A percentile compares a stretch with the other conserved stretches of the same genome.
Conservation (phyloP, 2,888 invertebrate genomes). For the Bedellia somnulentella region DNA sequence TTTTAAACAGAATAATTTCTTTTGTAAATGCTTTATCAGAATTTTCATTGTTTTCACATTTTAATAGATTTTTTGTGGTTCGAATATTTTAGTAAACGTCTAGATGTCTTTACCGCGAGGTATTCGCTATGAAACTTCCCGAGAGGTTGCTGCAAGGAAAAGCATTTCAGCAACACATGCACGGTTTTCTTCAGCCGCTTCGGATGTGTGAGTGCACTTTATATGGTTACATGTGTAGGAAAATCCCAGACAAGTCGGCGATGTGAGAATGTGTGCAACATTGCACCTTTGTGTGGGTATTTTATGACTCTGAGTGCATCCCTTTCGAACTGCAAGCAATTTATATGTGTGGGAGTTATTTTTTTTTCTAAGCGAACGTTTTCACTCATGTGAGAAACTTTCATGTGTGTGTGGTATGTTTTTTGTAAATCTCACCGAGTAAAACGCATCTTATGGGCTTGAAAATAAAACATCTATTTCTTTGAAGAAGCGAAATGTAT, state of each 20-base stretch:
- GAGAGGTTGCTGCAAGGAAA: conserved; percentile 61
- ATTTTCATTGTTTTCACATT: conserved; percentile 5
- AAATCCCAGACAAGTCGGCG: conserved; percentile 27
- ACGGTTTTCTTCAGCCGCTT: conserved; percentile 42
- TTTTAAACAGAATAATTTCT: conserved; percentile 9
- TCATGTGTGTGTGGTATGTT: conserved; percentile 44
- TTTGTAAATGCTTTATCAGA: conserved; percentile 9
- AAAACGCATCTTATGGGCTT: conserved; percentile 17
- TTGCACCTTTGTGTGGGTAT: conserved; percentile 30
- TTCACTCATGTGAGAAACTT: conserved; percentile 26
- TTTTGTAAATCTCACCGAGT: conserved; percentile 19
- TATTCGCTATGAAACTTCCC: conserved; percentile 61
- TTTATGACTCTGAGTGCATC: conserved; percentile 62
- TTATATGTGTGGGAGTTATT: conserved; percentile 56
- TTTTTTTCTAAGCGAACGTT: conserved; percentile 50
- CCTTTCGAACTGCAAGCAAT: conserved; percentile 58
- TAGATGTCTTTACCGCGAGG: conserved; percentile 60
- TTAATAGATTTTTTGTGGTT: conserved; percentile 12
- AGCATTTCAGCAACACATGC: conserved; percentile 57
- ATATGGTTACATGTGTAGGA: conserved; percentile 22
- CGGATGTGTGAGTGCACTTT: conserved; percentile 29
- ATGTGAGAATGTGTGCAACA: conserved; percentile 16
- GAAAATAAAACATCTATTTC: conserved; percentile 17
- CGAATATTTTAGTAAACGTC: conserved; percentile 31
- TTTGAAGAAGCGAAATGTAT: conserved; percentile 35